Evolutionary conservation across 1,140 invertebrate genomes (phyloP).

Genomic region (Forficula auricularia): DNA sequence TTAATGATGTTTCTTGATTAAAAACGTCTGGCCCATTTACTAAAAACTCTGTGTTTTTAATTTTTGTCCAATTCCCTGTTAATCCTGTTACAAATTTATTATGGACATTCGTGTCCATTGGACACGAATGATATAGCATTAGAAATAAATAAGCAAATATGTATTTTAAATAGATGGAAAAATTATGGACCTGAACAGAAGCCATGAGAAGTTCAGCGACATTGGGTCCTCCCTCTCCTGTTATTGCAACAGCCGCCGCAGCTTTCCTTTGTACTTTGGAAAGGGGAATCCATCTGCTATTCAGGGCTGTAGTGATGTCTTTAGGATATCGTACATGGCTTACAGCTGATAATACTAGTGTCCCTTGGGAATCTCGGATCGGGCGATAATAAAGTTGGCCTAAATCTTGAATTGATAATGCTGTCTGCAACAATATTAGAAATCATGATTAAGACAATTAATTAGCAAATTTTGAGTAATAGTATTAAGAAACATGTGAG

Average conservation of each 20-base stretch:
- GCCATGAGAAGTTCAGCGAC: slow-evolving; percentile 66
- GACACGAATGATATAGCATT: too few species aligned
- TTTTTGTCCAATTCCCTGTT: too few species aligned
- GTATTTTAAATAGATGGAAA: too few species aligned
- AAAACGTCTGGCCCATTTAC: too few species aligned
- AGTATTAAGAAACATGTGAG: too few species aligned
- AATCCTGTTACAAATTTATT: neutral
- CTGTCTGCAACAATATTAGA: slow-evolving; percentile 36
- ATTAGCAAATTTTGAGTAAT: neutral
- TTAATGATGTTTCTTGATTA: too few species aligned
- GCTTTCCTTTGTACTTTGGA: slow-evolving; percentile 46
- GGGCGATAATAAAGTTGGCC: slow-evolving; percentile 85
- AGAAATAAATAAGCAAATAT: too few species aligned
- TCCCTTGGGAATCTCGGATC: slow-evolving; percentile 69
- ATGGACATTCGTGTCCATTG: neutral
- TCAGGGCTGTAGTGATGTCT: slow-evolving; percentile 53
- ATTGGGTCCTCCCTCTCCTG: slow-evolving; percentile 28
- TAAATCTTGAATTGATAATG: slow-evolving; percentile 75
- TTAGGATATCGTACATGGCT: slow-evolving; percentile 71
- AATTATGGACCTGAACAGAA: slow-evolving; percentile 59
- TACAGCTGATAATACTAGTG: slow-evolving; percentile 74
- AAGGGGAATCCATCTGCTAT: slow-evolving; percentile 75
- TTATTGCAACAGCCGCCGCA: slow-evolving; percentile 20
- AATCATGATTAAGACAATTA: neutral
- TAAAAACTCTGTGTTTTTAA: too few species aligned